Base-by-base conservation (phyloP, 2,888 invertebrate genomes). In the Xestia xanthographa region DNA sequence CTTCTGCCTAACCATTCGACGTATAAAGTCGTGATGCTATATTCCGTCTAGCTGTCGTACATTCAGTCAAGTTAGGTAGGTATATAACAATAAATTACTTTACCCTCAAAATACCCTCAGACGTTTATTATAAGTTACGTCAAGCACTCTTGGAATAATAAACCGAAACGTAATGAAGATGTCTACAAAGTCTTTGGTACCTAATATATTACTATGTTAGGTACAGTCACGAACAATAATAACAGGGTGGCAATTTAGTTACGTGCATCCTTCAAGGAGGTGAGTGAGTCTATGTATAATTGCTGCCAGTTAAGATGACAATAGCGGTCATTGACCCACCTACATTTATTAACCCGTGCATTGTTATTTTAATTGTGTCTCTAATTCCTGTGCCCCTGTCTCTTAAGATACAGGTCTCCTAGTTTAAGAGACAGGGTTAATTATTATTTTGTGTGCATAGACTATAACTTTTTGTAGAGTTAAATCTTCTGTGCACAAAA, bases 161-260 rank as follows among this genome's bases (percentile, higher is more conserved):
- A 80, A 67, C 43, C 50, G 17, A 48, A 56, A 67, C 8, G n/a
- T 75, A 68, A 74, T 81, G 83, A 83, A 72, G 58, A 60, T 72
- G 56, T 81, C 45, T 83, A 60, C 34, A 60, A 38, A 63, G 38
- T 70, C 53, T 60, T 77, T 63, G 26, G 73, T 60, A 48, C 22
- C 26, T 58, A 63, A 56, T 26, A 53, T 66, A 71, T 48, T 66
- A 79, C 60, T 63, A 22, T 48, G 5, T 72, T 50, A 38, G 1
- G 50, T 73, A 53, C 50, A 34, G 56, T 50, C 17, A 41, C 12
- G 6, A n/a, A 38, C 38, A n/a, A 2, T 41, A 14, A 41, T 22
- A 41, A 56, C 26, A 56, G 56, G 56, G 6, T 56, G 56, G 26
- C 0, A 26, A 26, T 56, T 56, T 26, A 34, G 20, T 4, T 11